A percentile compares a stretch with the other conserved stretches of the same genome.
Evolutionary conservation across 2,113 vertebrate genomes (phyloP).

Genomic region (Piliocolobus tephrosceles): DNA sequence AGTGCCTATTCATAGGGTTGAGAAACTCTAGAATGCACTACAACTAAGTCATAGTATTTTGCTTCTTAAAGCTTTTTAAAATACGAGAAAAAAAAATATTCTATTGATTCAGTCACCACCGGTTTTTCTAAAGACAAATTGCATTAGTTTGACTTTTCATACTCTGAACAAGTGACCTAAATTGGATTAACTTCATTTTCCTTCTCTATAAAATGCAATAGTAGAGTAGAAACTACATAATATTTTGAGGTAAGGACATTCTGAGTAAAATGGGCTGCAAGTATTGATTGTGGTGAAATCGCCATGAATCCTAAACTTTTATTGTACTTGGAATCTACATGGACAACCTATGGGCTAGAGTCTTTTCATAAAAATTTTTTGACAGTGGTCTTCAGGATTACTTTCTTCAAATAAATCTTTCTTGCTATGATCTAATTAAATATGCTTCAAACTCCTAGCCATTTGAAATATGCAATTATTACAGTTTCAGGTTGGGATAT

Average conservation of each 20-base stretch:
- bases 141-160: background rate
- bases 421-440: background rate
- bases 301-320: background rate
- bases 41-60: background rate
- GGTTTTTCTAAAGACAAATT: background rate
- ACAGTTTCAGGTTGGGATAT: background rate
- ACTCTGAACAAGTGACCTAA: background rate
- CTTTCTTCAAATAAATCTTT: constrained; percentile 17
- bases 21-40: background rate
- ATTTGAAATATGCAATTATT: constrained; percentile 38
- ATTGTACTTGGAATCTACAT: background rate
- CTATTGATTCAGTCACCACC: background rate
- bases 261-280: background rate
- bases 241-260: background rate
- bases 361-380: background rate
- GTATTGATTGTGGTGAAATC: background rate
- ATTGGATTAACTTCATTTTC: background rate
- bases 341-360: background rate
- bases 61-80: background rate
- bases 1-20: background rate
- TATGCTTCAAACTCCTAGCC: background rate
- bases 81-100: background rate
- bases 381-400: background rate
- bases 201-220: background rate
- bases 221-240: background rate